Conservation (phyloP, 2,888 invertebrate genomes). For the Patella ulyssiponensis region DNA sequence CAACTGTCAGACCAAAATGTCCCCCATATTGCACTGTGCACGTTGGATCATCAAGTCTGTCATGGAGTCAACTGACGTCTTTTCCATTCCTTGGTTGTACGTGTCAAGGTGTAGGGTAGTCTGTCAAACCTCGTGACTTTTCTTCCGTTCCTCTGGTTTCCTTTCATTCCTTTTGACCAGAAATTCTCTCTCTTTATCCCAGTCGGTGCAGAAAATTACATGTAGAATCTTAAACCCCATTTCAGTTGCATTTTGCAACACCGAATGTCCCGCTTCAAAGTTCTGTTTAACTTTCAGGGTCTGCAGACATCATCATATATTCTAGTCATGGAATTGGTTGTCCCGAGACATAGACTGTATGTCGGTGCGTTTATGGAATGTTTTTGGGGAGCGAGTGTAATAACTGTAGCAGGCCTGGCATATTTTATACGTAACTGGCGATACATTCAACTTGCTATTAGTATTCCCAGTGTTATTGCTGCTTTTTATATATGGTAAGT, state of each 20-base stretch:
- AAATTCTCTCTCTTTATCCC: too few species aligned
- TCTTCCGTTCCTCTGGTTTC: too few species aligned
- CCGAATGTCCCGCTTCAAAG: not conserved
- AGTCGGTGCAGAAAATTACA: too few species aligned
- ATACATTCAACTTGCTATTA: conserved; percentile 74
- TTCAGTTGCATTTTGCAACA: not conserved
- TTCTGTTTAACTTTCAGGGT: conserved; percentile 60
- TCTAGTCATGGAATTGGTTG: conserved; percentile 74
- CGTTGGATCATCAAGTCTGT: too few species aligned
- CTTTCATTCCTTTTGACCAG: too few species aligned
- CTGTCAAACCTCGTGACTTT: too few species aligned
- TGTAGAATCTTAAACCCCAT: not conserved
- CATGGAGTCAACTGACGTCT: too few species aligned
- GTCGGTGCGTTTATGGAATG: conserved; percentile 74
- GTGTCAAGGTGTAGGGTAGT: too few species aligned
- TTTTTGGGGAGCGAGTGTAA: conserved; percentile 74
- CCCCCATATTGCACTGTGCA: too few species aligned
- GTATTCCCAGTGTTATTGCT: conserved; percentile 74
- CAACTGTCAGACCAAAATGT: too few species aligned
- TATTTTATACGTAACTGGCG: conserved; percentile 75
- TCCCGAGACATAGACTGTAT: conserved; percentile 72
- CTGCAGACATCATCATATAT: conserved; percentile 75
- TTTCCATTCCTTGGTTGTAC: too few species aligned
- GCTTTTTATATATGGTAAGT: conserved; percentile 72
- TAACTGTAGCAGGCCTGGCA: conserved; percentile 72